Conservation (phyloP, 2,113 vertebrate species). For the Mesembrinibis cayennensis region DNA sequence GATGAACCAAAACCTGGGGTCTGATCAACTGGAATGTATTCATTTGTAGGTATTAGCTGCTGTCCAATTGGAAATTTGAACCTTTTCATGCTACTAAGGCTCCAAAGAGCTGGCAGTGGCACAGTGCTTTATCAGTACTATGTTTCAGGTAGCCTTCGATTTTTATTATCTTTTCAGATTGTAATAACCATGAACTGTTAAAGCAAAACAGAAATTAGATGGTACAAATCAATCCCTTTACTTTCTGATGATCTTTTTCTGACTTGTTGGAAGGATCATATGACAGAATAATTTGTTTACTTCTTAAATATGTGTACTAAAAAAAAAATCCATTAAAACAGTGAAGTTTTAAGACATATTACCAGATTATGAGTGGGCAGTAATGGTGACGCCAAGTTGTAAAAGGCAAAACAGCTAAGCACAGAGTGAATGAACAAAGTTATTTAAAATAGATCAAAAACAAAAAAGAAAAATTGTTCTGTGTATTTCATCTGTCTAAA, state of each 20-base stretch:
- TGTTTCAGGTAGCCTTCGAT: background rate
- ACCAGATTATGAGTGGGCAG: background rate
- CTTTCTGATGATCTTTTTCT: background rate
- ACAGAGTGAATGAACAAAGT: background rate
- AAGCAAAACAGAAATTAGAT: background rate
- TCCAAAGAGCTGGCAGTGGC: background rate
- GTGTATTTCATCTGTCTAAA: background rate
- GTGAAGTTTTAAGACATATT: background rate
- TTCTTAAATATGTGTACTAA: background rate
- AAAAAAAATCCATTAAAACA: background rate
- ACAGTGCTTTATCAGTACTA: background rate
- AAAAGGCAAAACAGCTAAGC: background rate
- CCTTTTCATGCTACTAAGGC: background rate
- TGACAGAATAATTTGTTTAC: background rate
- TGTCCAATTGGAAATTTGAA: background rate
- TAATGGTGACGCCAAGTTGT: background rate
- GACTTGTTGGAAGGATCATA: background rate
- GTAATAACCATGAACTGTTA: background rate
- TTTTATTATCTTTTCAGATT: background rate
- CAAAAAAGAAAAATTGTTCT: background rate
- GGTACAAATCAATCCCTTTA: background rate
- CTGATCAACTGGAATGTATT: background rate
- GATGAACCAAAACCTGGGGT: background rate
- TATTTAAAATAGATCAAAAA: background rate
- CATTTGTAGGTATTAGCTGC: background rate